Conservation (phyloP, 1,140 invertebrate species). For the Zophobas atratus region DNA sequence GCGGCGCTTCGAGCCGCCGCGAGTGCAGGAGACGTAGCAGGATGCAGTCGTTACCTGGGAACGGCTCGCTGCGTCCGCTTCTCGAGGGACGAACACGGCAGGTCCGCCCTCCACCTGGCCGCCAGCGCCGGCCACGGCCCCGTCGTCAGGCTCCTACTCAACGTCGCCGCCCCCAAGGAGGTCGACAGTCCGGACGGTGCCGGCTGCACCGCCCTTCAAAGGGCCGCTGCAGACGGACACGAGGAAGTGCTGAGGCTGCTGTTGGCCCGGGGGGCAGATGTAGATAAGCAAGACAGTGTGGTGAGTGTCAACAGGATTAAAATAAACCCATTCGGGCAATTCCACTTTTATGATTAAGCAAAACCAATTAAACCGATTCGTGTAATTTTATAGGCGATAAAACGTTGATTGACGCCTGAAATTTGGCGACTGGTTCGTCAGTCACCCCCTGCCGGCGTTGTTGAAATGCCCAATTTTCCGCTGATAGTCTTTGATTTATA, state of each 20-base stretch:
- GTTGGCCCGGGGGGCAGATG: slow-evolving; percentile 79
- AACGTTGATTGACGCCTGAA: too few relatives aligned
- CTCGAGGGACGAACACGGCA: slow-evolving; percentile 64
- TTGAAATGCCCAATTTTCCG: too few relatives aligned
- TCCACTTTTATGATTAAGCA: too few relatives aligned
- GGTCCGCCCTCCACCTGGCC: slow-evolving; percentile 67
- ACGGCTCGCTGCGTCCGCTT: slow-evolving; percentile 64
- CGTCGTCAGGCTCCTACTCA: slow-evolving; percentile 68
- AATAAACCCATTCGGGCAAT: too few relatives aligned
- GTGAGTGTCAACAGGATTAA: slow-evolving; percentile 70
- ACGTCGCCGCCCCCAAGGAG: slow-evolving; percentile 66
- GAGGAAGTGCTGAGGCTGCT: slow-evolving; percentile 82
- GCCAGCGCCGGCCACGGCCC: slow-evolving; percentile 66
- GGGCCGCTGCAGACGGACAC: slow-evolving; percentile 88
- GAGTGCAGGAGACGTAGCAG: slow-evolving; percentile 70
- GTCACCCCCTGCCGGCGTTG: too few relatives aligned
- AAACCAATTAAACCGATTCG: too few relatives aligned
- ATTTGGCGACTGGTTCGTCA: too few relatives aligned
- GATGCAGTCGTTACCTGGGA: slow-evolving; percentile 68
- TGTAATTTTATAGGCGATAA: too few relatives aligned
- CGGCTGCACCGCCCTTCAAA: slow-evolving; percentile 83
- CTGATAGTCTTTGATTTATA: too few relatives aligned
- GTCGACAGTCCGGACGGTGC: slow-evolving; percentile 68
- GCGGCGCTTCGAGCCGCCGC: slow-evolving; percentile 72
- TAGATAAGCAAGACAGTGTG: slow-evolving; percentile 83